These are phyloP conservation scores for Clarias magur DNA, from an alignment of 2,113 vertebrate species.

Conservation along the genomic window DNA sequence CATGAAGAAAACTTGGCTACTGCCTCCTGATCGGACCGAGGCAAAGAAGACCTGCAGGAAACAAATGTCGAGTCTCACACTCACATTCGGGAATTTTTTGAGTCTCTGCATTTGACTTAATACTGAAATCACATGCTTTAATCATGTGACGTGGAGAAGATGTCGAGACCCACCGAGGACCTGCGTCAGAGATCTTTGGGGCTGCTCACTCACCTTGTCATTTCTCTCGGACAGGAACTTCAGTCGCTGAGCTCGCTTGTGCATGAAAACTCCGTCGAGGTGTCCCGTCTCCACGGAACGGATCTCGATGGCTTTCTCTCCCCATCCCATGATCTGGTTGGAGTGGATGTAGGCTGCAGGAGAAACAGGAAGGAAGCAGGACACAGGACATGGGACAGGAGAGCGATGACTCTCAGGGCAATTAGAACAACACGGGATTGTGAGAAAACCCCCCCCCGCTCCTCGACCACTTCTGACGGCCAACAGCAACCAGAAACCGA, in stretches of 20 bases:
- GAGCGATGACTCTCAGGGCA: slow-evolving; percentile 55
- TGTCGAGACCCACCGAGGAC: not conserved
- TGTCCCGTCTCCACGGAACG: slow-evolving; percentile 99
- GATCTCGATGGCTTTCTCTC: slow-evolving; percentile 99
- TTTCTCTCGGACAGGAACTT: slow-evolving; percentile 99
- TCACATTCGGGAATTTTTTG: not conserved
- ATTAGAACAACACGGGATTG: not conserved
- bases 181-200: not conserved
- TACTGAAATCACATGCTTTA: not conserved
- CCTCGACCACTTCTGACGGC: slow-evolving; percentile 56
- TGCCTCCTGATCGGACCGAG: slow-evolving; percentile 96
- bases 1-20: slow-evolving; percentile 99
- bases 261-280: slow-evolving; percentile 99
- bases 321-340: slow-evolving; percentile 99
- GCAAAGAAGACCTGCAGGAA: slow-evolving; percentile 94
- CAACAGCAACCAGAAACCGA: slow-evolving; percentile 45
- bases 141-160: not conserved
- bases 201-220: slow-evolving; percentile 88
- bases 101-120: not conserved
- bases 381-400: slow-evolving; percentile 58
- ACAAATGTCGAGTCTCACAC: not conserved
- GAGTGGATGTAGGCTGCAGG: slow-evolving; percentile 99
- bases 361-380: slow-evolving; percentile 37
- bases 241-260: slow-evolving; percentile 99
- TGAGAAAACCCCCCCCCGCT: slow-evolving; percentile 41